phyloP scores from a whole-genome alignment of 2,113 vertebrate genomes.

The Bambusicola thoracicus region DNA sequence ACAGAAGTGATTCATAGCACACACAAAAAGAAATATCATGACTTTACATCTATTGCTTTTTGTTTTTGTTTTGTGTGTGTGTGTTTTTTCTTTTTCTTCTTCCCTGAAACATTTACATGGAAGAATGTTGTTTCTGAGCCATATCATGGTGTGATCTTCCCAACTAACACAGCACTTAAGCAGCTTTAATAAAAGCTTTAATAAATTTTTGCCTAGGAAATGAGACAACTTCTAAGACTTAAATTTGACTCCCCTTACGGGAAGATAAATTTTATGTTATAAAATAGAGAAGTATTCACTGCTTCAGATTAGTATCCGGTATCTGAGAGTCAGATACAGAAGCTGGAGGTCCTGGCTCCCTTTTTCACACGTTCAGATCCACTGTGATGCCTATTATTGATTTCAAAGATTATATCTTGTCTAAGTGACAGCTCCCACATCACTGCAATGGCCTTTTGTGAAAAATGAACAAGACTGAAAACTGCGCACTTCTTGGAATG shows the following conservation, averaged over 20 bases:
- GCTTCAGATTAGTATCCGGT: neutral
- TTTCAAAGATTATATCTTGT: neutral
- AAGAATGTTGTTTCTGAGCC: neutral
- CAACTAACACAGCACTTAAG: neutral
- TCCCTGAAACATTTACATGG: neutral
- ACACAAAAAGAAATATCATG: neutral
- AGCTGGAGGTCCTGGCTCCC: neutral
- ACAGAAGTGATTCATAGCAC: neutral
- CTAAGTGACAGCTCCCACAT: neutral
- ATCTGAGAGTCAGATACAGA: neutral
- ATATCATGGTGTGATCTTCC: neutral
- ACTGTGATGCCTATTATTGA: neutral
- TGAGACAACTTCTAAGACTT: neutral
- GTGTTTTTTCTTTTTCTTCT: neutral
- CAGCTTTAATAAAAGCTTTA: neutral
- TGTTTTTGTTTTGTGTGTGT: too few species aligned
- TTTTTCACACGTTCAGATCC: neutral
- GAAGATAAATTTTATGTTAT: neutral
- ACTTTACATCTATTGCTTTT: neutral
- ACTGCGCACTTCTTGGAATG: neutral
- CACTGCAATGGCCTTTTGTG: neutral
- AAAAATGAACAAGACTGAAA: conserved; percentile 8
- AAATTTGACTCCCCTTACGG: neutral
- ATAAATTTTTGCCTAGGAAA: neutral
- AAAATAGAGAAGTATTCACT: neutral